Evolutionary conservation across 2,888 invertebrate species (phyloP).

Genomic region (Laothoe populi): DNA sequence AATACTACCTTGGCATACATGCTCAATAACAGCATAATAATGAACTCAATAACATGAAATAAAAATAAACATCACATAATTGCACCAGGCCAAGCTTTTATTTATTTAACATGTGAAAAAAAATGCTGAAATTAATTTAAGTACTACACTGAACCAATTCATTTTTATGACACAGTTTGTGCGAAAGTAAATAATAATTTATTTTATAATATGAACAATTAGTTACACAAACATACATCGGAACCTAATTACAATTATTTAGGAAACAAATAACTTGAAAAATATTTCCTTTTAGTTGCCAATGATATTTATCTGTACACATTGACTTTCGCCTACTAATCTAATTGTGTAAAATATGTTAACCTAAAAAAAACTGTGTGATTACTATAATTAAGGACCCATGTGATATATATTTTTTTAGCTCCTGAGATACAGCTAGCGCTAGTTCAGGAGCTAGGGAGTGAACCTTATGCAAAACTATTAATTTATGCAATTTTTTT

Average conservation of each 20-base stretch:
- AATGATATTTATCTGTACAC: too few species aligned
- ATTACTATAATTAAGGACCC: too few species aligned
- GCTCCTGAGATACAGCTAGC: too few species aligned
- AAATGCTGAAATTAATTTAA: conserved; percentile 24
- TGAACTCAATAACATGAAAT: conserved; percentile 7
- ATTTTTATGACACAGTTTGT: conserved; percentile 32
- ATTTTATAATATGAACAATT: background rate
- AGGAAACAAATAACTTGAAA: conserved; percentile 13
- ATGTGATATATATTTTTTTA: too few species aligned
- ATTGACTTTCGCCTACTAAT: too few species aligned
- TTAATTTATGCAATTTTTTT: too few species aligned
- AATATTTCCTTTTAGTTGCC: background rate
- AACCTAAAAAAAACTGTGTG: background rate
- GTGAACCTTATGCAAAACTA: too few species aligned
- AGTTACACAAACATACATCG: background rate
- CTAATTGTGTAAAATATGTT: background rate
- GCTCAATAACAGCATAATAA: background rate
- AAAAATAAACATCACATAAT: conserved; percentile 7
- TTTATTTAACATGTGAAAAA: background rate
- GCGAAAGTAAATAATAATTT: conserved; percentile 7
- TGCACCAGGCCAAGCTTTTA: conserved; percentile 16
- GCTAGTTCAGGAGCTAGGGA: too few species aligned
- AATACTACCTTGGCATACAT: conserved; percentile 5
- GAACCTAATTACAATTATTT: background rate
- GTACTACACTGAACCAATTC: conserved; percentile 29